These are phyloP conservation scores for Bombus picipes DNA, from an alignment of 1,140 invertebrate genomes.

Conservation along the genomic window DNA sequence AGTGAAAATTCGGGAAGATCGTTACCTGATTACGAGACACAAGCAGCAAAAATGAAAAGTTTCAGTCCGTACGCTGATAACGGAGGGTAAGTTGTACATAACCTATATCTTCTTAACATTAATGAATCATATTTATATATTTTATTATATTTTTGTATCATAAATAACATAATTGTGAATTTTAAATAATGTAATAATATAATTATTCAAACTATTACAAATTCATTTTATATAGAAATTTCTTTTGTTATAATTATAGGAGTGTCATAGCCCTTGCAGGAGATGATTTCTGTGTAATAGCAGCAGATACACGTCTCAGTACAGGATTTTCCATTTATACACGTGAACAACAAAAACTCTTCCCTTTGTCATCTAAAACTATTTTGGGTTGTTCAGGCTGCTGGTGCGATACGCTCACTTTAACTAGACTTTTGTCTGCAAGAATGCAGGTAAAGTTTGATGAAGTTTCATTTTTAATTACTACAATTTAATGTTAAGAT, in stretches of 20 bases:
- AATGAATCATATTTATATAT: background rate
- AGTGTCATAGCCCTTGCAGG: slow-evolving; percentile 96
- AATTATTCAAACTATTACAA: background rate
- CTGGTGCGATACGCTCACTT: slow-evolving; percentile 98
- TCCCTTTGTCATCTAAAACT: slow-evolving; percentile 90
- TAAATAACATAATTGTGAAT: background rate
- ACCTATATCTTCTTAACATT: slow-evolving; percentile 43
- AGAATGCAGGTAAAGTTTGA: slow-evolving; percentile 88
- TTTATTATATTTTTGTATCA: background rate
- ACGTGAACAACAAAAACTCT: slow-evolving; percentile 93
- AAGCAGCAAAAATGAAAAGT: slow-evolving; percentile 84
- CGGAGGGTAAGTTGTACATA: slow-evolving; percentile 85
- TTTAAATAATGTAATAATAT: background rate
- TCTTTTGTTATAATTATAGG: slow-evolving; percentile 77
- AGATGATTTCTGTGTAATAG: slow-evolving; percentile 85
- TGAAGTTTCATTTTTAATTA: background rate
- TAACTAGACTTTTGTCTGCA: slow-evolving; percentile 93
- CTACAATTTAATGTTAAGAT: background rate
- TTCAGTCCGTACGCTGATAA: slow-evolving; percentile 91
- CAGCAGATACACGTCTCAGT: slow-evolving; percentile 96
- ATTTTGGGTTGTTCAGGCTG: slow-evolving; percentile 96
- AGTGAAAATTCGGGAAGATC: slow-evolving; percentile 65
- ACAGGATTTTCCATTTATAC: slow-evolving; percentile 95
- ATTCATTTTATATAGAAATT: background rate
- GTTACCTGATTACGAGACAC: slow-evolving; percentile 87